Percentiles rank a stretch among this genome's conserved stretches.
phyloP scores from a whole-genome alignment of 2,888 invertebrate species.

The Tridacna crocea region DNA sequence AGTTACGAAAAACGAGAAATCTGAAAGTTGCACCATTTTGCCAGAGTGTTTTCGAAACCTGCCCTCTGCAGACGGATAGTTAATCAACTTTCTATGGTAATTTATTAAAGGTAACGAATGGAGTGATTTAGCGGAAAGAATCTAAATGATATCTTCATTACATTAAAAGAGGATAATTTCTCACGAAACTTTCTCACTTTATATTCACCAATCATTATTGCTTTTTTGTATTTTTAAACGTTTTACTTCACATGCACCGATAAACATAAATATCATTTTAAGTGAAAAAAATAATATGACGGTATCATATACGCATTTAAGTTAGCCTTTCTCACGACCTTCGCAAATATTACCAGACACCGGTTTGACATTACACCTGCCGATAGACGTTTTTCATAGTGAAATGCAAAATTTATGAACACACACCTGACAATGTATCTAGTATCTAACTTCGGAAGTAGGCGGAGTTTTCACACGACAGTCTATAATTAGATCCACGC shows the following conservation, averaged over 20 bases:
- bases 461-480: conserved; percentile 62
- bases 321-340: conserved; percentile 55
- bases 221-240: conserved; percentile 23
- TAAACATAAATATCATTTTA: conserved; percentile 52
- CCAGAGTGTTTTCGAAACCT: no score
- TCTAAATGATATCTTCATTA: conserved; percentile 11
- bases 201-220: conserved; percentile 1
- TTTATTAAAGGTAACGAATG: not conserved
- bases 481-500: conserved; percentile 64
- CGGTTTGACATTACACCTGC: conserved; percentile 37
- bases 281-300: conserved; percentile 50
- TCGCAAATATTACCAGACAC: conserved; percentile 13
- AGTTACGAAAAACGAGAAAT: no score
- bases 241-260: conserved; percentile 36
- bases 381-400: conserved; percentile 12
- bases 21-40: no score
- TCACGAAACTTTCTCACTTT: conserved; percentile 13
- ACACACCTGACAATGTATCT: conserved; percentile 36
- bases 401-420: conserved; percentile 24
- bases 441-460: conserved; percentile 25
- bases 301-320: conserved; percentile 45
- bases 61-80: no score
- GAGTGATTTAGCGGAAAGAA: not conserved
- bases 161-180: not conserved
- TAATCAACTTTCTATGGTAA: no score